Conservation (phyloP, 2,113 vertebrate species). For the Eretmochelys imbricata region DNA sequence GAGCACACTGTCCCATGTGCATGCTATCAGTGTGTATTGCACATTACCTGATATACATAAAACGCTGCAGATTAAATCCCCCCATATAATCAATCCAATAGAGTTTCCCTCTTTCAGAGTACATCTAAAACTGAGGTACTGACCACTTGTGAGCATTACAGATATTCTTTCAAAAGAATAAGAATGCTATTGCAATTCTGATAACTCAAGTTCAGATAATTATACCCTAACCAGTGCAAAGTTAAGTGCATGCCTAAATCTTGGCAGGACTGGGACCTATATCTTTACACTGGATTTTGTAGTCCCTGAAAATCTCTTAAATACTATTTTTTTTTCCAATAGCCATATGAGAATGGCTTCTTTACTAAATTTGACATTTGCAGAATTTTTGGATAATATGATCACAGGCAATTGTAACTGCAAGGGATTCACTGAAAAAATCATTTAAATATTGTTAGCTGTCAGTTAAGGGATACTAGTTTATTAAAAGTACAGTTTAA, state of each 20-base stretch:
- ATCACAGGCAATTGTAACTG: not conserved
- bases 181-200: not conserved
- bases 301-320: not conserved
- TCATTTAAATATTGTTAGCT: no score
- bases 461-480: not conserved
- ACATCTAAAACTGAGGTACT: not conserved
- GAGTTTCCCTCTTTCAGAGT: not conserved
- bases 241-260: not conserved
- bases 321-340: no score
- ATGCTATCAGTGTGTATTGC: not conserved
- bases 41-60: not conserved
- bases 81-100: no score
- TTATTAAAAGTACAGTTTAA: not conserved
- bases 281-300: not conserved
- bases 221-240: not conserved
- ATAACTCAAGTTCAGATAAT: not conserved
- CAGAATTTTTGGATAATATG: not conserved
- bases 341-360: not conserved
- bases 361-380: not conserved
- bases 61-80: not conserved
- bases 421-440: not conserved
- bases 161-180: not conserved
- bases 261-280: not conserved
- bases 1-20: not conserved
- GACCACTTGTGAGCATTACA: not conserved